phyloP scores from a whole-genome alignment of 1,140 invertebrate species.

The Rhynchophorus ferrugineus region DNA sequence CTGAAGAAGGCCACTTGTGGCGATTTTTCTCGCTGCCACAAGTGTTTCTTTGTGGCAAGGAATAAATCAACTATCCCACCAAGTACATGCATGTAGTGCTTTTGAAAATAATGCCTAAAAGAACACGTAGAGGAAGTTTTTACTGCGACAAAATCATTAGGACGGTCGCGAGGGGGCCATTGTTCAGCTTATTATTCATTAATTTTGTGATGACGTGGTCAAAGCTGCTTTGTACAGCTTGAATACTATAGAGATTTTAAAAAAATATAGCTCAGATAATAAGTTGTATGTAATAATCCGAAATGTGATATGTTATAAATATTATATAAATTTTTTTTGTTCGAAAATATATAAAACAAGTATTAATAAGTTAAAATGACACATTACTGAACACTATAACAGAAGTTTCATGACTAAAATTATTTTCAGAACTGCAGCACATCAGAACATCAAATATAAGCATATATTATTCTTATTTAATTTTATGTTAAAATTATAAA shows the following conservation, averaged over 20 bases:
- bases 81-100: constrained; percentile 6
- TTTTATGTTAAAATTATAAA: too few relatives aligned
- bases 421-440: too few relatives aligned
- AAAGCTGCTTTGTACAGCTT: too few relatives aligned
- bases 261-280: neutral
- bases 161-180: neutral
- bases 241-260: too few relatives aligned
- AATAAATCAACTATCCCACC: constrained; percentile 15
- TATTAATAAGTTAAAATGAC: neutral
- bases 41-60: constrained; percentile 19
- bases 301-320: neutral
- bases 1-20: constrained; percentile 11
- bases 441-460: too few relatives aligned
- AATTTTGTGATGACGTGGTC: neutral
- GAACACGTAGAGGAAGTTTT: constrained; percentile 10
- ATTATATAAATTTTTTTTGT: neutral
- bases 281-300: neutral
- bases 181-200: neutral
- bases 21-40: constrained; percentile 18
- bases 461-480: too few relatives aligned
- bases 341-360: neutral
- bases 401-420: too few relatives aligned
- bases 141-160: neutral
- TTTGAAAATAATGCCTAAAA: constrained; percentile 2
- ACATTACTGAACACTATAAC: too few relatives aligned